Percentiles rank a stretch among this genome's conserved stretches.
phyloP scores from a whole-genome alignment of 1,140 invertebrate species.

The Apocrypta bakeri region DNA sequence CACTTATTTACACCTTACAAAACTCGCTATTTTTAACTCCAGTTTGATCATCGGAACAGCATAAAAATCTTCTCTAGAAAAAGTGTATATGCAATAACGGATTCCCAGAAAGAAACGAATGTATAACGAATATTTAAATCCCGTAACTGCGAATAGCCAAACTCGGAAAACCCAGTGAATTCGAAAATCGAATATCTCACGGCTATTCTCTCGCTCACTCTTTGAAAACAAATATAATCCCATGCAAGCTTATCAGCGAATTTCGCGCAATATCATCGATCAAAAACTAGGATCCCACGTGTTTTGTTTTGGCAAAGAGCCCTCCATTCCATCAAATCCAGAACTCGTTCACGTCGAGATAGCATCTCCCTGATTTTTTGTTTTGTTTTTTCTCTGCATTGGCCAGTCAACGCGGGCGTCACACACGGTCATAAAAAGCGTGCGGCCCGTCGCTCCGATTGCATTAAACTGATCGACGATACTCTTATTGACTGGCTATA shows the following conservation, averaged over 20 bases:
- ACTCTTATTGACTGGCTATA: neutral
- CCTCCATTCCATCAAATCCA: too few relatives aligned
- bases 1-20: too few relatives aligned
- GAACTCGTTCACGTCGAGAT: too few relatives aligned
- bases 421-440: neutral
- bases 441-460: neutral
- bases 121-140: neutral
- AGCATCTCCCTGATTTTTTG: too few relatives aligned
- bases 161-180: too few relatives aligned
- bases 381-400: neutral
- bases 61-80: too few relatives aligned
- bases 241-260: neutral
- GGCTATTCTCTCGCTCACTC: neutral
- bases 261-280: neutral
- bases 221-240: neutral
- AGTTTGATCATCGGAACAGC: too few relatives aligned
- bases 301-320: too few relatives aligned
- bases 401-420: neutral
- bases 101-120: neutral
- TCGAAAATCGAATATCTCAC: too few relatives aligned
- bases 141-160: neutral
- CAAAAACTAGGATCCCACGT: too few relatives aligned
- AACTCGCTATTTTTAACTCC: too few relatives aligned
- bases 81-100: too few relatives aligned
- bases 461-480: neutral